Evolutionary conservation across 2,888 invertebrate genomes (phyloP), one percentile per base, ranked within the genome.

Genomic region (Dione vanillae): DNA sequence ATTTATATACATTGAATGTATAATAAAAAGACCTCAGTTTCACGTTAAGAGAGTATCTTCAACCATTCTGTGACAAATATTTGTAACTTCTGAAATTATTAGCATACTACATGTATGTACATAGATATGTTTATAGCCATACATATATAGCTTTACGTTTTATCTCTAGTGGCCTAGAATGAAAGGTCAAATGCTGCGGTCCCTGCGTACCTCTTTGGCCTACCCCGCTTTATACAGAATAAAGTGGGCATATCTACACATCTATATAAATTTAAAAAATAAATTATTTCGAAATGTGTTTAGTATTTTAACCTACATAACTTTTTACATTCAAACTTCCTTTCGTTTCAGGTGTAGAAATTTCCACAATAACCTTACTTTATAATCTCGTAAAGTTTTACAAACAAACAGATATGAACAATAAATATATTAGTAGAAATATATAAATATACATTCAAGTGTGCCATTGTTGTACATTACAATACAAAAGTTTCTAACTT

Each of bases 401-500:
- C 19, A 59, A 43, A 20, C 16, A 49, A 43, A 45, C 37, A 40
- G 12, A 62, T 47, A 49, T 66, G 40, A 68, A 68, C 62, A 62
- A 61, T 51, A 43, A 54, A 62, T 45, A 61, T 62, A 37, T 68
- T 37, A 62, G 54, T 54, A 7, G n/a, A 47, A 52, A 68, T 54
- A 68, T 54, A 68, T 68, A 52, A 68, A 62, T 70, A 66, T 62
- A 61, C 19, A 67, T 62, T 61, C 67, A 61, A 45, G 40, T 54
- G 52, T 67, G 51, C 59, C 58, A 67, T 71, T 69, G 61, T 70
- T 67, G 64, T 67, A 65, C 35, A 51, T 62, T 62, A 69, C 64
- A 71, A 70, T 70, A 62, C 71, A 51, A 69, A 73, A 73, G 51
- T 72, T 72, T 51, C 43, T 62, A 59, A 51, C 62, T 72, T 70